phyloP scores from a whole-genome alignment of 2,113 vertebrate genomes.

The Archocentrus centrarchus region DNA sequence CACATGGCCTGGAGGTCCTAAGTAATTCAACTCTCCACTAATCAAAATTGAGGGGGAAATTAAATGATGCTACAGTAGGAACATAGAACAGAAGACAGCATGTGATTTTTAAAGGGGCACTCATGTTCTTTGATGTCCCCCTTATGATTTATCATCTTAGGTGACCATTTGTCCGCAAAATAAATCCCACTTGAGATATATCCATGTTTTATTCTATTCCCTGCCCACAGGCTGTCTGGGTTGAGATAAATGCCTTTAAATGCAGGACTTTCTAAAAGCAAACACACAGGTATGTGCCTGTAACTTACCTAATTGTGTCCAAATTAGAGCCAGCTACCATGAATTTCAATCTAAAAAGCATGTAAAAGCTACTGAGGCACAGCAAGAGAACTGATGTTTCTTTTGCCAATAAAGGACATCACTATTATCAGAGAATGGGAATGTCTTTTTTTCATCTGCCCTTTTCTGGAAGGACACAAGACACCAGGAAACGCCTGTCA shows the following conservation, averaged over 20 bases:
- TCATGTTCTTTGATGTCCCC: slow-evolving; percentile 30
- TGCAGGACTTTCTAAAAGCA: slow-evolving; percentile 22
- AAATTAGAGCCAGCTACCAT: not conserved
- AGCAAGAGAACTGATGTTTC: not conserved
- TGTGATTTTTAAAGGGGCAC: slow-evolving; percentile 22
- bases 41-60: slow-evolving; percentile 54
- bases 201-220: slow-evolving; percentile 6
- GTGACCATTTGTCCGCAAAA: slow-evolving; percentile 41
- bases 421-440: slow-evolving; percentile 20
- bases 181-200: slow-evolving; percentile 38
- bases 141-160: slow-evolving; percentile 28
- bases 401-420: slow-evolving; percentile 21
- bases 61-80: slow-evolving; percentile 67
- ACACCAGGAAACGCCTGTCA: slow-evolving; percentile 36
- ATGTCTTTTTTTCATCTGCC: slow-evolving; percentile 32
- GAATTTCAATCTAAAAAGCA: not conserved
- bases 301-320: not conserved
- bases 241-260: slow-evolving; percentile 40
- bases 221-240: slow-evolving; percentile 36
- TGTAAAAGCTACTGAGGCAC: not conserved
- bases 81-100: slow-evolving; percentile 48
- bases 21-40: slow-evolving; percentile 58
- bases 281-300: slow-evolving; percentile 12
- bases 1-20: slow-evolving; percentile 40
- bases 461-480: slow-evolving; percentile 63